These are phyloP conservation scores for Leucozona laternaria DNA, from an alignment of 2,888 invertebrate species.

Conservation along the genomic window DNA sequence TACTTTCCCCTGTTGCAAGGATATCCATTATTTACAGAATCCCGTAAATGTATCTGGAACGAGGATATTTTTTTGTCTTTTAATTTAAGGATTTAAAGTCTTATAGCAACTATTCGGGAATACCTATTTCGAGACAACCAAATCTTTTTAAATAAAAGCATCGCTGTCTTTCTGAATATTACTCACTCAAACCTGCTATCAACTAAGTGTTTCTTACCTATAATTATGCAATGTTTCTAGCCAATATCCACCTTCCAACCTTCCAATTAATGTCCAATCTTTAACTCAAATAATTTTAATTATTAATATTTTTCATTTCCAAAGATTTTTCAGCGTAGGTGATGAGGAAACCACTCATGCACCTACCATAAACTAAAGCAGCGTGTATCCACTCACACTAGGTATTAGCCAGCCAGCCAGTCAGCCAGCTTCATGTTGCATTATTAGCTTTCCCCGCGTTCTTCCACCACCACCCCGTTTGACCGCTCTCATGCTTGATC, in stretches of 20 bases:
- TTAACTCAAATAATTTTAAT: constrained; percentile 27
- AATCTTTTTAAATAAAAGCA: no score
- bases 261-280: constrained; percentile 15
- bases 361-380: constrained; percentile 17
- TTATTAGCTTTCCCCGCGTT: neutral
- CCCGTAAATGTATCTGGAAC: no score
- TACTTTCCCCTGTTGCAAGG: no score
- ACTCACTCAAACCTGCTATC: no score
- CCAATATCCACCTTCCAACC: constrained; percentile 6
- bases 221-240: neutral
- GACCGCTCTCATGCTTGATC: neutral
- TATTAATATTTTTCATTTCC: constrained; percentile 6
- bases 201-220: no score
- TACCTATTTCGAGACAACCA: no score
- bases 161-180: no score
- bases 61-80: no score
- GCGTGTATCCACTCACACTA: neutral
- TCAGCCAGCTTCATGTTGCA: constrained; percentile 24
- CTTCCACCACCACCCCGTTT: neutral
- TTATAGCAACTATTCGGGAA: no score
- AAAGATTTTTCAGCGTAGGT: neutral
- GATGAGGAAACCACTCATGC: constrained; percentile 37
- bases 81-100: no score
- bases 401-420: neutral
- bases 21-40: no score